Percentiles rank a stretch among this genome's conserved stretches.
These are phyloP conservation scores for Poecilia velifera DNA, from an alignment of 2,797 vertebrate species.

Conservation along the genomic window DNA sequence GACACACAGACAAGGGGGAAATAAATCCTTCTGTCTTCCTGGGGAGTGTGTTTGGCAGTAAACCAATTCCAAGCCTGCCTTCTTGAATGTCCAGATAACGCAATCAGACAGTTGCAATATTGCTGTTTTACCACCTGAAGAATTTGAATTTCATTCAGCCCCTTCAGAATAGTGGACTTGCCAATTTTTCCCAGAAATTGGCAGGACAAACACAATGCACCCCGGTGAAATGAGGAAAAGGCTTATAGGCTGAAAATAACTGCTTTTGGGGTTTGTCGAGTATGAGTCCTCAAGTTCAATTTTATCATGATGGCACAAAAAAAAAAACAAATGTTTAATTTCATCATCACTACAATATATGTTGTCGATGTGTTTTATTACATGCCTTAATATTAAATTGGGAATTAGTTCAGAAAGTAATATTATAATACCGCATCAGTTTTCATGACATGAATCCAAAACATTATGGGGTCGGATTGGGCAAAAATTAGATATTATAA, in stretches of 20 bases:
- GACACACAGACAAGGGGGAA: conserved; percentile 82
- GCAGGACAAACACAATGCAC: conserved; percentile 73
- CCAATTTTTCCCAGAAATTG: conserved; percentile 73
- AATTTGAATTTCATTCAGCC: conserved; percentile 80
- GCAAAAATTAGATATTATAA: conserved; percentile 45
- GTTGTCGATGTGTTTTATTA: conserved; percentile 55
- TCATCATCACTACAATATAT: conserved; percentile 49
- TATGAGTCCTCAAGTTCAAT: conserved; percentile 54
- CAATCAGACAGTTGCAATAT: conserved; percentile 82
- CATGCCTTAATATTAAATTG: conserved; percentile 70
- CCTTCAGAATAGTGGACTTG: conserved; percentile 73
- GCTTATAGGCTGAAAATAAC: conserved; percentile 69
- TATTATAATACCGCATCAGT: conserved; percentile 47
- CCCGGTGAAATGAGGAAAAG: conserved; percentile 69
- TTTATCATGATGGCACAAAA: conserved; percentile 66
- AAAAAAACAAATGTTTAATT: conserved; percentile 64
- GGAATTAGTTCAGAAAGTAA: conserved; percentile 68
- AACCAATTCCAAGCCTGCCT: conserved; percentile 80
- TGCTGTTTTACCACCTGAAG: conserved; percentile 81
- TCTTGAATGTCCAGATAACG: conserved; percentile 80
- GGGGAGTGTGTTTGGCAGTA: conserved; percentile 79
- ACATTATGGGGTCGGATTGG: conserved; percentile 47
- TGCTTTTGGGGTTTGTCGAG: conserved; percentile 46
- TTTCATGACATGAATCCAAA: conserved; percentile 50
- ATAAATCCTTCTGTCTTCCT: conserved; percentile 83